Base-by-base conservation (phyloP, 2,888 invertebrate genomes). In the Matsumyia berberina region DNA sequence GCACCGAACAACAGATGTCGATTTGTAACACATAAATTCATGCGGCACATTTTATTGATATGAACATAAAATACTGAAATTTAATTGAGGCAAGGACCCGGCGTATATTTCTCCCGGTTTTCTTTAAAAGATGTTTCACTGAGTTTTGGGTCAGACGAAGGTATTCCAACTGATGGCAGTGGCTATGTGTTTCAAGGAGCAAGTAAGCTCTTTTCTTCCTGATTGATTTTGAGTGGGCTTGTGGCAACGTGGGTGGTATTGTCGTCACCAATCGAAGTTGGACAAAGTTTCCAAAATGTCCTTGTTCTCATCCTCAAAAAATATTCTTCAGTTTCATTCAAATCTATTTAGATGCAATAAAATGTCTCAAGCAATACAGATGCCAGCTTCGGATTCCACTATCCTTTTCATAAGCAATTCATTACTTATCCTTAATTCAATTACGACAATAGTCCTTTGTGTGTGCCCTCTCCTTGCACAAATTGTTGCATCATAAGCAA, bases 11-110 rank as follows among this genome's bases (percentile, higher is more conserved):
- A 76, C 85, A 85, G 85, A 85, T 85, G 85, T 85, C 85, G 85
- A 85, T 80, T 85, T 79, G 85, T 85, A 85, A 74, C 85, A 70
- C 85, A 85, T 85, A 85, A 85, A 85, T 85, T 85, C 85, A 85
- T 85, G 85, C 80, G 80, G 85, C 85, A 85, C 57, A 85, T 85
- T 85, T 85, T 85, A 85, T 80, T 85, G 85, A 85, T 85, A 80
- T 74, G 69, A 70, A 85, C 69, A 80, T 85, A 80, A 85, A 85
- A 85, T 79, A 85, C 83, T 69, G 83, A 79, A 79, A 79, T 85
- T 73, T 79, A 79, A 85, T 85, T 79, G 74, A 69, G 67, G 53
- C 76, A 49, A 35, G 57, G 46, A 42, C 57, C n/a, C 19, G 31
- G 15, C 8, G 44, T 53, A 15, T 37, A 37, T 60, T 55, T 53